These are phyloP conservation scores for Rhinoraja longicauda DNA, from an alignment of 2,797 vertebrate species.

Conservation along the genomic window DNA sequence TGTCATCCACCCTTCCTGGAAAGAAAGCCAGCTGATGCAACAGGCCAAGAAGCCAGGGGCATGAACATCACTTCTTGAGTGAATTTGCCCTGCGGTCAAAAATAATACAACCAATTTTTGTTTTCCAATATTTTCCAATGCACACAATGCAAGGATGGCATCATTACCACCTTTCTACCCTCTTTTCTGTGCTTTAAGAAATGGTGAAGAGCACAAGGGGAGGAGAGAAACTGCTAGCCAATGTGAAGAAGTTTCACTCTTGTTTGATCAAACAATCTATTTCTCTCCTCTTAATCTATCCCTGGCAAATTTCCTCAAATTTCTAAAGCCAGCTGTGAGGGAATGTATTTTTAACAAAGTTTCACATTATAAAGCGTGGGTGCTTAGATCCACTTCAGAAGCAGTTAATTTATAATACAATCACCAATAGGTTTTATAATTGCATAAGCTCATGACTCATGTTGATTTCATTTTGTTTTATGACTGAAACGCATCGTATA, in stretches of 20 bases:
- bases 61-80: not conserved
- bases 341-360: not conserved
- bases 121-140: not conserved
- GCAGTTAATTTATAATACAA: not conserved
- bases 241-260: not conserved
- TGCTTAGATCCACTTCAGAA: not conserved
- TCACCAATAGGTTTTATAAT: not conserved
- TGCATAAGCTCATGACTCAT: not conserved
- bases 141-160: not conserved
- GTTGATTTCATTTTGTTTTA: not conserved
- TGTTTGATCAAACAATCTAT: too few species aligned
- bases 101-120: not conserved
- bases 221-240: too few species aligned
- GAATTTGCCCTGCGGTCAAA: not conserved
- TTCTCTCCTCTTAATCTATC: not conserved
- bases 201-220: too few species aligned
- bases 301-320: not conserved
- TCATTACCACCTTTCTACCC: not conserved
- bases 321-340: not conserved
- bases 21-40: not conserved
- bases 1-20: too few species aligned
- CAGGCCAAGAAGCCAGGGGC: not conserved
- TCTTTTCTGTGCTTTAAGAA: not conserved
- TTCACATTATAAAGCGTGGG: not conserved
- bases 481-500: not conserved